Percentiles rank a stretch among this genome's conserved stretches.
Evolutionary conservation across 1,140 invertebrate species (phyloP).

Genomic region (Melanaphis sacchari): DNA sequence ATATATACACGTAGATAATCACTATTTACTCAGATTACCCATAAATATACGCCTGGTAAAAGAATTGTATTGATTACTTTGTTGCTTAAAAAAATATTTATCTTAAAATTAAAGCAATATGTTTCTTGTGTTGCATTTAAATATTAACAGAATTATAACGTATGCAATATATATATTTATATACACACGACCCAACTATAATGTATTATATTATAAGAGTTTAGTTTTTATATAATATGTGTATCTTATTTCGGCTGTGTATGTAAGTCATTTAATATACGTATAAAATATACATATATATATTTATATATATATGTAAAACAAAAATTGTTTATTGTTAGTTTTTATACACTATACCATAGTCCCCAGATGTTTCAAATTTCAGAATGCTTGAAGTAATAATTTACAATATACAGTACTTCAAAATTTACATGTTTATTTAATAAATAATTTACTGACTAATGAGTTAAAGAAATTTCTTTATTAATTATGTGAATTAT

Average conservation of each 20-base stretch:
- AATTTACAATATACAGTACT: neutral
- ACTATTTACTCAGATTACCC: neutral
- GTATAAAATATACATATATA: too few species aligned
- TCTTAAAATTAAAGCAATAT: neutral
- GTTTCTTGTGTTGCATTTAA: neutral
- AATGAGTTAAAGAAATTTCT: neutral
- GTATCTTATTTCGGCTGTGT: neutral
- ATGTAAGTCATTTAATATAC: neutral
- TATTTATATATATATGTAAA: neutral
- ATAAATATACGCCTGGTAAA: neutral
- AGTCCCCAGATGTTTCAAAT: constrained; percentile 16
- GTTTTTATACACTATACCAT: neutral
- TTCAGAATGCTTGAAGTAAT: neutral
- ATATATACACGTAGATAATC: neutral
- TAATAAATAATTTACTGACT: constrained; percentile 21
- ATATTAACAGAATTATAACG: neutral
- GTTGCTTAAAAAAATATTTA: neutral
- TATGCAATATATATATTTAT: neutral
- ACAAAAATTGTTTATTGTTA: neutral
- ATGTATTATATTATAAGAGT: neutral
- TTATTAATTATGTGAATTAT: neutral
- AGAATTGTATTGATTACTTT: neutral
- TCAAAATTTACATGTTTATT: neutral
- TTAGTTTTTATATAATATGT: neutral
- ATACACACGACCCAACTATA: too few species aligned